Base-by-base conservation (phyloP, 23 tunicate species). In the Oikopleura vanhoeffeni region DNA sequence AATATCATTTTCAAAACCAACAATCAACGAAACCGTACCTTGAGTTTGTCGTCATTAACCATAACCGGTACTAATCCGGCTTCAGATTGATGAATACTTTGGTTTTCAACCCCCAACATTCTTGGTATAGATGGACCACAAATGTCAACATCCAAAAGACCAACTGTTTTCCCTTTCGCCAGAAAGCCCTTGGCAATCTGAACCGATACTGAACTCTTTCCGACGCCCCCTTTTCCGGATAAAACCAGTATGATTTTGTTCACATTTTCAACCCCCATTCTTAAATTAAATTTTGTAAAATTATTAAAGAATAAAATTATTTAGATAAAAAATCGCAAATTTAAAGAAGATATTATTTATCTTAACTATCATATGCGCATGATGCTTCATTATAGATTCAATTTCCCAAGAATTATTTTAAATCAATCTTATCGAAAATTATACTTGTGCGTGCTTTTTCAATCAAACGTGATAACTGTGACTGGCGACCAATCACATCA, bases 161-260 rank as follows among this genome's bases (percentile, higher is more conserved):
- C 97, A 58, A 92, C 97, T 41, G 85, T 89, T 83, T 86, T 84
- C 27, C 92, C 92, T 27, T 86, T 41, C n/a, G 57, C n/a, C 40
- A 84, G 41, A 38, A 92, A 88, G 39, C 90, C 88, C 40, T 60
- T 67, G 27, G 97, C 97, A 1, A 90, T 67, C 40, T 90, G 97
- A 33, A 85, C 88, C 13, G 97, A 87, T 35, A 92, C 58, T 0
- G 91, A 90, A 79, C 97, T 92, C 41, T 92, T 92, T 24, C 97
- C 97, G 38, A 92, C 97, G 0, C 97, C 97, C 24, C 97, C 97
- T 71, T 92, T 92, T 0, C 97, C 97, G 34, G 97, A 92, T 36
- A 92, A 86, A 39, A 92, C 89, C 41, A 90, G 57, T 0, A 92
- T 85, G 24, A 92, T 89, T 83, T 90, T 89, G 67, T 86, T 87